phyloP scores from a whole-genome alignment of 2,797 vertebrate genomes.

The Galago senegalensis region DNA sequence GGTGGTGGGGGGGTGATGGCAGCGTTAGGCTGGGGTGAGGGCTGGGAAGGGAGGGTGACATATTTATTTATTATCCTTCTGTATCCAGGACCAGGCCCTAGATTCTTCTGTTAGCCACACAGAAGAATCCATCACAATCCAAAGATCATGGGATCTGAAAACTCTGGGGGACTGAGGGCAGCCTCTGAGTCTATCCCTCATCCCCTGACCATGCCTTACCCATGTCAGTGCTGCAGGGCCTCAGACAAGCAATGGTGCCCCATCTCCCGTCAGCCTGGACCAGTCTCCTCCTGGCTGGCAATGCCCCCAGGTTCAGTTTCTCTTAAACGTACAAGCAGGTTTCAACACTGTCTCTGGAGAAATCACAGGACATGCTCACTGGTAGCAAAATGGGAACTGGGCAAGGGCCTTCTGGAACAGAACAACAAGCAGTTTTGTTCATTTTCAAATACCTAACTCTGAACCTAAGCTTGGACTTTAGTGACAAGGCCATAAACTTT shows the following conservation, averaged over 20 bases:
- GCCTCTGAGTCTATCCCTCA: not conserved
- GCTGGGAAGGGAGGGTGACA: not conserved
- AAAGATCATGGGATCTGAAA: not conserved
- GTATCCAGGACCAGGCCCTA: not conserved
- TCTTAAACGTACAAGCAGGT: not conserved
- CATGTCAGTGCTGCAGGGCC: no score
- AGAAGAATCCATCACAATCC: not conserved
- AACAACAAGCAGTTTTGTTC: not conserved
- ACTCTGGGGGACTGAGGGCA: not conserved
- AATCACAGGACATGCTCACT: not conserved
- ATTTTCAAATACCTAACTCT: not conserved
- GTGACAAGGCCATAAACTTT: not conserved
- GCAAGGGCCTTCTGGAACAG: not conserved
- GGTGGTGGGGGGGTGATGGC: not conserved
- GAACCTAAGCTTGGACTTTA: not conserved
- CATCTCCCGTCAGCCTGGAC: no score
- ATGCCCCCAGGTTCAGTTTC: not conserved
- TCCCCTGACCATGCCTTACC: fast-evolving
- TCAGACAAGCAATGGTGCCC: not conserved
- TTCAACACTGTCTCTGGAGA: not conserved
- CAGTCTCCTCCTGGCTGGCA: not conserved
- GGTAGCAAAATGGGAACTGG: not conserved
- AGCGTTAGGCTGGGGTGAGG: not conserved
- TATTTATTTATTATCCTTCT: not conserved
- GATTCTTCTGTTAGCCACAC: not conserved